Evolutionary conservation across 2,888 invertebrate genomes (phyloP).

Genomic region (Acleris laterana): DNA sequence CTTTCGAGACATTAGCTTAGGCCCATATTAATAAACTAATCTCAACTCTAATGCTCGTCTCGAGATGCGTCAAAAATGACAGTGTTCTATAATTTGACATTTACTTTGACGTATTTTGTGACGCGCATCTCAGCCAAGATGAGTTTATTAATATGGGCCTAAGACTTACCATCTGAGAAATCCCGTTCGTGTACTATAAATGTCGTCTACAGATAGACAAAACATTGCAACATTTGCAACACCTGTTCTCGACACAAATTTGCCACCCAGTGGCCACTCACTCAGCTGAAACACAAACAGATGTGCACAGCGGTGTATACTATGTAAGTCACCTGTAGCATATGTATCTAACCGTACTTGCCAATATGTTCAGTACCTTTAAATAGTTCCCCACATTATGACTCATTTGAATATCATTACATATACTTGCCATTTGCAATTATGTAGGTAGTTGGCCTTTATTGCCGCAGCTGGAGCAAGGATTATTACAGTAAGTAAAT

Average conservation of each 20-base stretch:
- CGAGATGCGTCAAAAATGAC: too few species aligned
- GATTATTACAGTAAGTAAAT: conserved; percentile 40
- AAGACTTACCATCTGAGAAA: too few species aligned
- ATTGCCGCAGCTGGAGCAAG: conserved; percentile 41
- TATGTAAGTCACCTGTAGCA: conserved; percentile 10
- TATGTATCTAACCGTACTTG: conserved; percentile 3
- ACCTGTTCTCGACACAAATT: conserved; percentile 20
- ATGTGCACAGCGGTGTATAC: conserved; percentile 22
- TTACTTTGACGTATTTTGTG: too few species aligned
- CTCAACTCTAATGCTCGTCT: too few species aligned
- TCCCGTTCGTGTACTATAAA: neutral
- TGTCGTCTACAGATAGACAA: conserved; percentile 5
- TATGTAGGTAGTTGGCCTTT: conserved; percentile 43
- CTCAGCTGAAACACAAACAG: conserved; percentile 23
- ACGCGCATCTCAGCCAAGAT: too few species aligned
- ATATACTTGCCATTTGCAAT: conserved; percentile 32
- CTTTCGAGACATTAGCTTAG: too few species aligned
- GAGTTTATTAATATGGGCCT: too few species aligned
- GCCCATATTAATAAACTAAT: too few species aligned
- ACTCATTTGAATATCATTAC: conserved; percentile 42
- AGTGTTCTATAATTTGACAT: too few species aligned
- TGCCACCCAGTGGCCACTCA: conserved; percentile 20
- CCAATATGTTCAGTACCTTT: conserved; percentile 19
- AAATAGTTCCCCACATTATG: conserved; percentile 35
- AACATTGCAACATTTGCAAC: conserved; percentile 9